A percentile compares a stretch with the other conserved stretches of the same genome.
Conservation (phyloP, 2,888 invertebrate genomes). For the Prenolepis imparis region DNA sequence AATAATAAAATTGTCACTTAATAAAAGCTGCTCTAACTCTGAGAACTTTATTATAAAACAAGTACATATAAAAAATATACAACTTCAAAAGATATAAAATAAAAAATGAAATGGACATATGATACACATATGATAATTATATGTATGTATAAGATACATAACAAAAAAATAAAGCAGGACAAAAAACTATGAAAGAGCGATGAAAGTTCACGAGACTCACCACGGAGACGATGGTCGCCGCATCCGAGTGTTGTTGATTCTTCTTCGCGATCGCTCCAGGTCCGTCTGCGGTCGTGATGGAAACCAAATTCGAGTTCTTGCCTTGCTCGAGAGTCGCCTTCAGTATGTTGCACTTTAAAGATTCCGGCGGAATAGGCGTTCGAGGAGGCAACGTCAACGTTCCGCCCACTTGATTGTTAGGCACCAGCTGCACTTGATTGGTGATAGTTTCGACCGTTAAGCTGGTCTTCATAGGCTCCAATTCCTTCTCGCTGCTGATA, state of each 20-base stretch:
- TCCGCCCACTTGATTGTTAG: constrained; percentile 91
- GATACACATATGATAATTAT: constrained; percentile 9
- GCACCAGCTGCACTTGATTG: constrained; percentile 88
- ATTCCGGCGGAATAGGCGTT: constrained; percentile 94
- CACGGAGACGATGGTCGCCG: constrained; percentile 92
- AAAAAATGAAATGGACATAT: neutral
- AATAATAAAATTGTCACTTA: constrained; percentile 15
- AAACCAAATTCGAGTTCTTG: constrained; percentile 84
- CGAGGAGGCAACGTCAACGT: constrained; percentile 85
- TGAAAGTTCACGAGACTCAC: constrained; percentile 87
- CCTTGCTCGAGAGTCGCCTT: constrained; percentile 91
- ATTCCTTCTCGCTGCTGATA: constrained; percentile 88
- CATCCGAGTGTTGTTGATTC: constrained; percentile 85
- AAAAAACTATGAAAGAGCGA: constrained; percentile 40
- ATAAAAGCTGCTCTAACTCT: constrained; percentile 13
- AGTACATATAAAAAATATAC: neutral
- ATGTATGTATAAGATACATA: neutral
- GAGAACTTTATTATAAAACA: neutral
- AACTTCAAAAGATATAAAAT: constrained; percentile 5
- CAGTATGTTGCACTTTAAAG: constrained; percentile 97
- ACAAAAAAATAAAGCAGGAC: constrained; percentile 28
- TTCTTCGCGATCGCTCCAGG: constrained; percentile 82
- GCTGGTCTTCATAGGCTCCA: constrained; percentile 90
- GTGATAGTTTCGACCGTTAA: constrained; percentile 87
- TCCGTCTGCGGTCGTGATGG: constrained; percentile 85